phyloP scores from a whole-genome alignment of 2,113 vertebrate species.

The Sus scrofa region DNA sequence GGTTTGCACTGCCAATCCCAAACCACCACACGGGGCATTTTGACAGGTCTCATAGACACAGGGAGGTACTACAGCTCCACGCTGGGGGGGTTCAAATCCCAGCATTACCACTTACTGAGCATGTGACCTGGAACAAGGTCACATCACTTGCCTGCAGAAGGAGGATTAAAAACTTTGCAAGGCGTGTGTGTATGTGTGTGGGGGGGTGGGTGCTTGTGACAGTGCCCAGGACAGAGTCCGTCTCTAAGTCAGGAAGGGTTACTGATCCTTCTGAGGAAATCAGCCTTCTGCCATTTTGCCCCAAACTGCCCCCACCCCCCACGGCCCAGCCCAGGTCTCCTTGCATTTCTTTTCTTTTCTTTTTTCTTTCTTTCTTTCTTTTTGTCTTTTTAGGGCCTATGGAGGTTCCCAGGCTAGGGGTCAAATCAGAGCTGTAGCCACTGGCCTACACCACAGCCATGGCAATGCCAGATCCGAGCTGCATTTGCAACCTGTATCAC shows the following conservation, averaged over 20 bases:
- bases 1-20: background rate
- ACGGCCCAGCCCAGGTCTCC: background rate
- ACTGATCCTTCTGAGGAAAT: background rate
- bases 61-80: background rate
- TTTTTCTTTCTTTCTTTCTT: too few species aligned
- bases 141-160: background rate
- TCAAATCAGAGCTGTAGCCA: too few species aligned
- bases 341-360: background rate
- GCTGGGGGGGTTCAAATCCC: background rate
- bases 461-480: too few species aligned
- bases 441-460: too few species aligned
- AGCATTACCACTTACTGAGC: background rate
- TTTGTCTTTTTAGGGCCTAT: too few species aligned
- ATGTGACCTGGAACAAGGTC: background rate
- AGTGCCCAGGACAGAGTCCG: background rate
- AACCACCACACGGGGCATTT: background rate
- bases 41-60: background rate
- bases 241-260: background rate
- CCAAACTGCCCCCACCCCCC: background rate
- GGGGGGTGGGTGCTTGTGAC: accelerated
- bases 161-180: background rate
- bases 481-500: too few species aligned
- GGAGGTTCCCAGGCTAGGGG: too few species aligned
- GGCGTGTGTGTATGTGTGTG: too few species aligned
- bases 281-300: background rate